phyloP scores from a whole-genome alignment of 2,888 invertebrate species.

The Brachyptera risi region DNA sequence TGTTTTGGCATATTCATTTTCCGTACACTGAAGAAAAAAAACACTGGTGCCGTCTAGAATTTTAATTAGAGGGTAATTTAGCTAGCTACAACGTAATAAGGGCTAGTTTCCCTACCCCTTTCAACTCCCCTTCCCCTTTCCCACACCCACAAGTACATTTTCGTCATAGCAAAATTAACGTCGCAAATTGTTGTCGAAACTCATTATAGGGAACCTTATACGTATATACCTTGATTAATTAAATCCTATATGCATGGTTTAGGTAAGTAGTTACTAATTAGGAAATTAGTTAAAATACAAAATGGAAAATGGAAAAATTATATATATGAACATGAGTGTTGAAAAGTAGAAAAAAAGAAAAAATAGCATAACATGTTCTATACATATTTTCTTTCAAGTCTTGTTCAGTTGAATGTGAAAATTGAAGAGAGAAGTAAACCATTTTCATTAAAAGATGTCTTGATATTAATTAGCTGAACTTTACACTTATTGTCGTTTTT shows the following conservation, averaged over 20 bases:
- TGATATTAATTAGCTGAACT: no score
- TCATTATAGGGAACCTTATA: constrained; percentile 1
- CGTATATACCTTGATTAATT: constrained; percentile 18
- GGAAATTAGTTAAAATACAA: neutral
- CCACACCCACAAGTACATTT: neutral
- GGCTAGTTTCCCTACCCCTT: neutral
- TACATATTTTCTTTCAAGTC: neutral
- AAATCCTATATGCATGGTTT: neutral
- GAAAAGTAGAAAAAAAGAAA: neutral
- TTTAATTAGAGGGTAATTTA: constrained; percentile 12
- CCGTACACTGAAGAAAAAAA: neutral
- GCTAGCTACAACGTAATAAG: constrained; percentile 6
- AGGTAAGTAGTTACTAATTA: constrained; percentile 14
- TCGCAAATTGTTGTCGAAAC: constrained; percentile 11
- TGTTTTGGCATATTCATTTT: no score
- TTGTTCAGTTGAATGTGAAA: no score
- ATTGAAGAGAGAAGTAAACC: no score
- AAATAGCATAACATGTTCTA: neutral
- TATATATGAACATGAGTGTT: neutral
- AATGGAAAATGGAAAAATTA: neutral
- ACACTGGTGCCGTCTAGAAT: neutral
- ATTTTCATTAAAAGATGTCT: no score
- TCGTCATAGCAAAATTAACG: neutral
- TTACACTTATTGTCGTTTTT: no score
- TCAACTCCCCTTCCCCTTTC: neutral